Base-by-base conservation (phyloP, 2,797 vertebrate species). In the Falco peregrinus region DNA sequence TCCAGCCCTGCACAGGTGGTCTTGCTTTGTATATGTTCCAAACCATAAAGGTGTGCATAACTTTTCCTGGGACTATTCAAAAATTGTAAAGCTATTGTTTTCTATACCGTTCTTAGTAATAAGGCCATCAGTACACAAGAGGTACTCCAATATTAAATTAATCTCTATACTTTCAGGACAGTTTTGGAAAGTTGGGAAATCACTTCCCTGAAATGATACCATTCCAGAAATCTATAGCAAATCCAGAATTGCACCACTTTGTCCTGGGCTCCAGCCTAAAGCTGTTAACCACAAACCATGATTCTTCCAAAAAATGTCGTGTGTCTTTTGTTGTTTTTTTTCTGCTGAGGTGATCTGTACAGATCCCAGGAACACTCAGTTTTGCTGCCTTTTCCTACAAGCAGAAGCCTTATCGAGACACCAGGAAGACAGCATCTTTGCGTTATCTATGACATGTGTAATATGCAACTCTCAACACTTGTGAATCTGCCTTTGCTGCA, bases 321-420 rank as follows among this genome's bases (percentile, higher is more conserved):
- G 3, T 33, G 9, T 13, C 9, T 45, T 90, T 63, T 61, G 24
- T n/a, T 67, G 6, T 16, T 0, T 0, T 4, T 21, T 67, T 28
- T 6, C 7, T 1, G 1, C 21, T 74, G 56, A 77, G 45, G 67
- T 35, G 48, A 83, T 33, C 21, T 59, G 10, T 48, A 43, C 22
- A 67, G 35, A 77, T 73, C 19, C 35, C 39, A 84, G n/a, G 10
- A 85, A 80, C 43, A 84, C 28, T 60, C 47, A 67, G 16, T 50
- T 59, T 70, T 87, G 6, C 14, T 80, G 11, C n/a, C 28, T 70
- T 85, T 85, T 83, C 75, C 56, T 59, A 0, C 7, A 70, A 77
- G 51, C 31, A 5, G 35, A 24, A 76, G 63, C 22, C 1, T 0
- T 59, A 45, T 39, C 3, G 5, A 91, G 50, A 50, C 18, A 65